A percentile compares a stretch with the other conserved stretches of the same genome.
Evolutionary conservation across 2,888 invertebrate species (phyloP).

Genomic region (Tyria jacobaeae): DNA sequence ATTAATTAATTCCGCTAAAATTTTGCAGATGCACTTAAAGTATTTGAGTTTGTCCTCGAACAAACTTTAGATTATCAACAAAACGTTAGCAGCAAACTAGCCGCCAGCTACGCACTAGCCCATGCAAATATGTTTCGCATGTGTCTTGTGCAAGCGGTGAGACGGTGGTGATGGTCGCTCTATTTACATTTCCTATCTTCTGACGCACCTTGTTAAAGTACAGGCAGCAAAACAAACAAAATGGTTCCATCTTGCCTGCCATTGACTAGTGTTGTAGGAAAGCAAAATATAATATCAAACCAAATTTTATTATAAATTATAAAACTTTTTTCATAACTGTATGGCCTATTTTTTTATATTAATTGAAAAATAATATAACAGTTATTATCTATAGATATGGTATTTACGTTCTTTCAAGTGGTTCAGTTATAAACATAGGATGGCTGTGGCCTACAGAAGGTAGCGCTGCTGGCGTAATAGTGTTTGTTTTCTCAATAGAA

Average conservation of each 20-base stretch:
- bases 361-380: too few relatives aligned
- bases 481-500: too few relatives aligned
- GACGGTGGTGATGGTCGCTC: conserved; percentile 44
- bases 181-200: conserved; percentile 68
- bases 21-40: too few relatives aligned
- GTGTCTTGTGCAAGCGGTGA: conserved; percentile 15
- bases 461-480: too few relatives aligned
- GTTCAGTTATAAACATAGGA: too few relatives aligned
- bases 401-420: too few relatives aligned
- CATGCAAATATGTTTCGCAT: conserved; percentile 15
- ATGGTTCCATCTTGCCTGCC: not conserved
- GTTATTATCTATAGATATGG: too few relatives aligned
- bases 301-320: not conserved
- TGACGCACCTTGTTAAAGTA: conserved; percentile 64
- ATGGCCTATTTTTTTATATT: too few relatives aligned
- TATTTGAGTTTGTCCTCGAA: too few relatives aligned
- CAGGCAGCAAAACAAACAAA: conserved; percentile 39
- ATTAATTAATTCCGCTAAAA: not conserved
- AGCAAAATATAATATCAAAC: not conserved
- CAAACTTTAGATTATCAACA: too few relatives aligned
- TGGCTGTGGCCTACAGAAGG: too few relatives aligned
- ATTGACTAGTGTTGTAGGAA: not conserved
- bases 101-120: not conserved
- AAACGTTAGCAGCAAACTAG: conserved; percentile 2
- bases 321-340: too few relatives aligned